Evolutionary conservation across 2,888 invertebrate genomes (phyloP).

Genomic region (Leucophenga montana): DNA sequence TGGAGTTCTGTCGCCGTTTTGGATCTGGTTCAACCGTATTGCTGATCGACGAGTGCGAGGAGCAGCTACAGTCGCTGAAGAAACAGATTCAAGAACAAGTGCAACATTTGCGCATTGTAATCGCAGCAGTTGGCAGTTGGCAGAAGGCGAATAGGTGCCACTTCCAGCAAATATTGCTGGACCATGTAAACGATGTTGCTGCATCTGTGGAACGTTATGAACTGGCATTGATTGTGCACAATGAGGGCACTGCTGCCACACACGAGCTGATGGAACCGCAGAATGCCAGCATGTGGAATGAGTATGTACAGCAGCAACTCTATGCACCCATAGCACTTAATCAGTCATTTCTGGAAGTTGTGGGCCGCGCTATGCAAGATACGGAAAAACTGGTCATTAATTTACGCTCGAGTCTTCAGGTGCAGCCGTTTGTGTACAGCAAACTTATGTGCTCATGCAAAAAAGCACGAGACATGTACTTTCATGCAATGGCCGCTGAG

Average conservation of each 20-base stretch:
- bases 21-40: conserved; percentile 81
- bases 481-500: conserved; percentile 68
- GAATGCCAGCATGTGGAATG: conserved; percentile 52
- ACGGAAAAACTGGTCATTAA: conserved; percentile 62
- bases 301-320: conserved; percentile 60
- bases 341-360: conserved; percentile 59
- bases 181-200: conserved; percentile 29
- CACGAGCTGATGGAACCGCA: conserved; percentile 63
- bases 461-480: conserved; percentile 70
- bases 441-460: conserved; percentile 66
- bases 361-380: conserved; percentile 34
- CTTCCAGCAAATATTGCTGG: conserved; percentile 41
- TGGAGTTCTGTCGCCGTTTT: conserved; percentile 80
- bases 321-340: conserved; percentile 63
- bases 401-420: conserved; percentile 61
- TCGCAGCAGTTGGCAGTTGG: conserved; percentile 71
- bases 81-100: conserved; percentile 70
- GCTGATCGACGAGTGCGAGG: conserved; percentile 82
- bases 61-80: conserved; percentile 80
- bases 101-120: conserved; percentile 69
- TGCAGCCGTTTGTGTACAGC: conserved; percentile 61
- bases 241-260: conserved; percentile 64
- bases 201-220: conserved; percentile 46
- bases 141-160: conserved; percentile 31
- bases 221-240: conserved; percentile 64